Evolutionary conservation across 2,797 vertebrate genomes (phyloP).

Genomic region (Sylvia borin): DNA sequence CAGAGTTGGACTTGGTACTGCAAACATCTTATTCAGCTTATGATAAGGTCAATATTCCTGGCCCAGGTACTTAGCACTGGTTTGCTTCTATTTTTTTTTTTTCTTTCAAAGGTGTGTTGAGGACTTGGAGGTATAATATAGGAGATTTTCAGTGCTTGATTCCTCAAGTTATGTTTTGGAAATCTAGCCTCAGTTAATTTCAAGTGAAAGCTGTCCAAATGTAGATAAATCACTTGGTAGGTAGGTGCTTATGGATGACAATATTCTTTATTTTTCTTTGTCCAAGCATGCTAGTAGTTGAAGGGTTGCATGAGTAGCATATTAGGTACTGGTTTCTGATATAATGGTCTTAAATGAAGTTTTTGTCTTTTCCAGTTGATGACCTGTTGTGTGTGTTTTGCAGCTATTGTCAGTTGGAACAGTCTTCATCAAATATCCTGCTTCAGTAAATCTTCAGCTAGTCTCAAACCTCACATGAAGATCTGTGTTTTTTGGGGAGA

Average conservation of each 20-base stretch:
- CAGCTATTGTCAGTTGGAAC: neutral
- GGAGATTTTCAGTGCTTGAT: neutral
- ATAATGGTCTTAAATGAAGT: neutral
- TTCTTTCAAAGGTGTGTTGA: neutral
- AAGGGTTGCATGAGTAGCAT: neutral
- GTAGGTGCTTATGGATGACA: neutral
- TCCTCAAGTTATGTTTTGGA: neutral
- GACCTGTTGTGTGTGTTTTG: neutral
- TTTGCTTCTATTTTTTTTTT: neutral
- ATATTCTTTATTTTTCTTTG: neutral
- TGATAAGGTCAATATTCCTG: neutral
- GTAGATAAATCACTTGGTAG: neutral
- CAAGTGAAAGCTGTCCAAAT: neutral
- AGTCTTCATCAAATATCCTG: neutral
- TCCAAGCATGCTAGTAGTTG: neutral
- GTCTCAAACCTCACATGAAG: neutral
- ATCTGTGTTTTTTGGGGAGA: neutral
- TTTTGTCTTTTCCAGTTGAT: neutral
- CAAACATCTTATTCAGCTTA: neutral
- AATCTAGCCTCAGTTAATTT: neutral
- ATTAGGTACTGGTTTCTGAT: neutral
- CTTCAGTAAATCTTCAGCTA: neutral
- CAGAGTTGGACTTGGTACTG: neutral
- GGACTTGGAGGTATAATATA: neutral
- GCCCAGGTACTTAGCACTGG: neutral